Percentiles rank a stretch among this genome's conserved stretches.
These are phyloP conservation scores for Euzetes globulus DNA, from an alignment of 2,888 invertebrate species.

Conservation along the genomic window DNA sequence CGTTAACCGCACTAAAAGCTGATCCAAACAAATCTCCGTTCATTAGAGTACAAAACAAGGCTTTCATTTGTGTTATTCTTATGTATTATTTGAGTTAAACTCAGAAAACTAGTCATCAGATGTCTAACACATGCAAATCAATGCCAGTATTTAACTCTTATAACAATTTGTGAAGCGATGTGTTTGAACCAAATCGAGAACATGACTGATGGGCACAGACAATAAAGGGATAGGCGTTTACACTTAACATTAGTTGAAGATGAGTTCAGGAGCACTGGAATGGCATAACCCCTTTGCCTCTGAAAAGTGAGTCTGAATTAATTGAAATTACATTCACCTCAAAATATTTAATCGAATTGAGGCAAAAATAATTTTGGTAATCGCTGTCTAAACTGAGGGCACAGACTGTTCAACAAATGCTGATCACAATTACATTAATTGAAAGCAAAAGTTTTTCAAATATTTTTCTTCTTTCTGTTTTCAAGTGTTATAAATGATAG, in stretches of 20 bases:
- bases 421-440: not conserved
- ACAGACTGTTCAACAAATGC: not conserved
- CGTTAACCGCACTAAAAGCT: not conserved
- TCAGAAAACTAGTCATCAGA: not conserved
- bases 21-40: not conserved
- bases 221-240: not conserved
- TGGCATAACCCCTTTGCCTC: too few species aligned
- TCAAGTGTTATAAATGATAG: not conserved
- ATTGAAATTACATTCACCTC: too few species aligned
- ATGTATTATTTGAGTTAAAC: not conserved
- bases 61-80: not conserved
- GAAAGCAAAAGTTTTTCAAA: not conserved
- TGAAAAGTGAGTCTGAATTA: too few species aligned
- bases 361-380: too few species aligned
- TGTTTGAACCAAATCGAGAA: not conserved
- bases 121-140: slow-evolving; percentile 7
- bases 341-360: too few species aligned
- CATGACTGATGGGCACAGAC: not conserved
- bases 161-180: not conserved
- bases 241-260: not conserved
- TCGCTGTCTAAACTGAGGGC: too few species aligned
- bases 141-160: not conserved
- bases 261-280: too few species aligned
- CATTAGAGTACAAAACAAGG: not conserved
- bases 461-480: not conserved